Evolutionary conservation across 2,888 invertebrate species (phyloP), one percentile per base, ranked within the genome.

Genomic region (Spisula solida): DNA sequence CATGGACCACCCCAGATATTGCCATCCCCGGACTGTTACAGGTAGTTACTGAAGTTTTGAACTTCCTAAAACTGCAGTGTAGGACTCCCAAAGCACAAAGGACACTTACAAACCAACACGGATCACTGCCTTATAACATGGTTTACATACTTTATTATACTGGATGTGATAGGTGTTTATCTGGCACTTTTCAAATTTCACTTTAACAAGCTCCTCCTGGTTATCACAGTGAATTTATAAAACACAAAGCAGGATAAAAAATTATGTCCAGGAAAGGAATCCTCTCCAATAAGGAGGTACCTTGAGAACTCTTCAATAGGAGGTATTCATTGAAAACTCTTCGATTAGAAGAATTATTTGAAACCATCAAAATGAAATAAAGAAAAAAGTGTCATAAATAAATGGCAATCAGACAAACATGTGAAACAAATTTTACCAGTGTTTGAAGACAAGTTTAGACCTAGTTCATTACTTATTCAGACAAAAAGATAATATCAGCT

Each of bases 261-360:
- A 41, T 2, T 41, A 41, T 41, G 41, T 41, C 41, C 41, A 41
- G 41, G 4, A 25, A 66, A n/a, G n/a, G 25, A 66, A 56, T 56
- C n/a, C 20, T 66, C 10, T 66, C 25, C n/a, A 66, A 25, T n/a
- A 66, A 66, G 41, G 41, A 41, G 41, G 41, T 41, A 41, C 2
- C 4, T 41, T 41, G 41, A 25, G 60, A 25, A 66, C 60, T 66
- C 60, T 66, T 66, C 60, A 66, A 66, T 25, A 25, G 20, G 60
- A 25, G n/a, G 60, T 66, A 66, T 2, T 5, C 25, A 25, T 66
- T 5, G 60, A 66, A n/a, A 66, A 66, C 60, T 66, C 60, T 66
- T 66, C 60, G 25, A 66, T 66, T 66, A 66, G 60, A 66, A 66
- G 60, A 66, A 66, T 66, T 66, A 66, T 66, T 66, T 66, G n/a